Conservation (phyloP, 2,797 vertebrate species). For the Linurgus olivaceus region DNA sequence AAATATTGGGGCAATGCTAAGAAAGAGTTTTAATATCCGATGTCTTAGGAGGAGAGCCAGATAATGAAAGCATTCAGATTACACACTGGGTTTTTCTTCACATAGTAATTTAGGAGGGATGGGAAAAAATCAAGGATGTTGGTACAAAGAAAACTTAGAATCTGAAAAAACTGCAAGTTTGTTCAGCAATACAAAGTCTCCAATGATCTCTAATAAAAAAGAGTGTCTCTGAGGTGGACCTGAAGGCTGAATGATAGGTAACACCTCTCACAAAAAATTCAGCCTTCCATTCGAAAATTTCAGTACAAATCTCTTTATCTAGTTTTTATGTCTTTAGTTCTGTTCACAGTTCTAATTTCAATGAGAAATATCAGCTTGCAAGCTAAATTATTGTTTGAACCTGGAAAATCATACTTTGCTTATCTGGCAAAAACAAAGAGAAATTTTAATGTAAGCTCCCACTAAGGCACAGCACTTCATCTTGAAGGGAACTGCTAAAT, state of each 20-base stretch:
- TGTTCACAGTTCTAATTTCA: not conserved
- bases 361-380: not conserved
- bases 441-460: not conserved
- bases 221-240: not conserved
- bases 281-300: not conserved
- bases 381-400: not conserved
- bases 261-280: not conserved
- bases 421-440: not conserved
- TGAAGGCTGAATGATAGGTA: not conserved
- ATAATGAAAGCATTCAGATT: constrained; percentile 9
- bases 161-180: not conserved
- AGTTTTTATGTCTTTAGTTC: not conserved
- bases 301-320: not conserved
- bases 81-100: not conserved
- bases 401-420: not conserved
- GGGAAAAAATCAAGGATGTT: not conserved
- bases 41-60: not conserved
- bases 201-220: not conserved
- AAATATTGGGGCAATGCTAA: constrained; percentile 13
- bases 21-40: constrained; percentile 38
- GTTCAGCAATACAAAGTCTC: not conserved
- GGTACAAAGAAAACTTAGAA: not conserved
- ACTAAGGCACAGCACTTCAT: not conserved
- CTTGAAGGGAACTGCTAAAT: not conserved
- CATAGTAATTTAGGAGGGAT: not conserved